Conservation (phyloP, 2,797 vertebrate species). For the Cyprinella venusta region DNA sequence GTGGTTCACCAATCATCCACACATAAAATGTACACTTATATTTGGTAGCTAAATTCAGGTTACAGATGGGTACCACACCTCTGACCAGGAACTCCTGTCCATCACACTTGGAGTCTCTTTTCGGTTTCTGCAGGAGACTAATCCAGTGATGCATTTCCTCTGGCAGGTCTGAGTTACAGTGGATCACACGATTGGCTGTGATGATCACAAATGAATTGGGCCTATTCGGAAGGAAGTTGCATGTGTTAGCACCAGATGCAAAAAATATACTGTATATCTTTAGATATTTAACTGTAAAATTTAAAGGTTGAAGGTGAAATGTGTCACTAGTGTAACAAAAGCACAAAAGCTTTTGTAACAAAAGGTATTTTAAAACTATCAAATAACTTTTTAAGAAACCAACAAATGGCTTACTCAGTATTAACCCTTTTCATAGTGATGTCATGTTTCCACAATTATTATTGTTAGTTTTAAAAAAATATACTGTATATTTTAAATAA, state of each 20-base stretch:
- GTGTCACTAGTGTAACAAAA: background rate
- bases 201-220: conserved; percentile 89
- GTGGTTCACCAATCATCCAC: background rate
- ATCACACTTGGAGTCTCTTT: conserved; percentile 82
- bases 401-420: background rate
- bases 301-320: background rate
- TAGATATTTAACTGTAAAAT: background rate
- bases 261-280: background rate
- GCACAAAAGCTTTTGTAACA: too few relatives aligned
- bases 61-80: conserved; percentile 65
- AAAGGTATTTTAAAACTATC: too few relatives aligned
- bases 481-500: too few relatives aligned
- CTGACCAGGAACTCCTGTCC: conserved; percentile 85
- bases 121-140: conserved; percentile 85
- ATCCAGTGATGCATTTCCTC: conserved; percentile 92
- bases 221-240: conserved; percentile 60
- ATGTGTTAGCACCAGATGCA: background rate
- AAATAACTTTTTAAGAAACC: background rate
- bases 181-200: conserved; percentile 86
- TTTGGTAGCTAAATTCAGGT: too few relatives aligned
- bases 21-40: background rate
- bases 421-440: background rate
- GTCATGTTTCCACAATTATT: background rate
- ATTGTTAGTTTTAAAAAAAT: too few relatives aligned
- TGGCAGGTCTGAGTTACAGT: conserved; percentile 85